Evolutionary conservation across 1,140 invertebrate genomes (phyloP), one percentile per base, ranked within the genome.

Genomic region (Drosophila auraria): DNA sequence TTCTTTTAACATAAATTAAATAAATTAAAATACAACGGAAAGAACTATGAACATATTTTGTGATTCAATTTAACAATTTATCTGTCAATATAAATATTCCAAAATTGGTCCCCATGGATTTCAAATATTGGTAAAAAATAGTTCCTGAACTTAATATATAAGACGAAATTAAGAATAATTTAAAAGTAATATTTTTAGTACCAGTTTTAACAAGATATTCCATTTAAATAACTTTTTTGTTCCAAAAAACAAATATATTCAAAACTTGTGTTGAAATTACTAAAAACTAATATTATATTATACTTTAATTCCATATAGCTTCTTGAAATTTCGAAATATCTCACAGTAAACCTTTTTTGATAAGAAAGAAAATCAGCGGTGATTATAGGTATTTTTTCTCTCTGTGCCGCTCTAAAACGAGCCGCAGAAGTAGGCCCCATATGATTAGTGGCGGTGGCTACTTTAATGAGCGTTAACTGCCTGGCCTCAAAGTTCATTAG

Each of bases 391-490:
- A 33, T 51, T 65, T 69, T 45, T 62, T 53, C 15, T 53, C 38
- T 14, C 15, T 7, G 68, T 71, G 33, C n/a, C 44, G 9, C 12
- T 38, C 36, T 38, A 38, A 38, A 38, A 38, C 36, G 9, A 50
- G 38, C 25, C 50, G 44, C 49, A 64, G 62, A 53, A 70, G 80
- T 62, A 61, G 71, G 57, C 58, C 54, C 58, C 80, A 87, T 73
- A 71, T 89, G 81, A 86, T 89, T 90, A 90, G 84, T 86, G 83
- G 84, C 78, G 73, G 75, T 83, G 81, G 86, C 84, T 82, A 86
- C 86, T 90, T 89, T 89, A 89, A 89, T 89, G 86, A 89, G 86
- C 86, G 84, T 90, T 89, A 89, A 90, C 84, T 90, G 86, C 86
- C 76, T 56, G 87, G 82, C 86, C 74, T 64, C 74, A 80, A 87